These are phyloP conservation scores for Melanerpes formicivorus DNA, from an alignment of 2,113 vertebrate genomes.

Conservation along the genomic window DNA sequence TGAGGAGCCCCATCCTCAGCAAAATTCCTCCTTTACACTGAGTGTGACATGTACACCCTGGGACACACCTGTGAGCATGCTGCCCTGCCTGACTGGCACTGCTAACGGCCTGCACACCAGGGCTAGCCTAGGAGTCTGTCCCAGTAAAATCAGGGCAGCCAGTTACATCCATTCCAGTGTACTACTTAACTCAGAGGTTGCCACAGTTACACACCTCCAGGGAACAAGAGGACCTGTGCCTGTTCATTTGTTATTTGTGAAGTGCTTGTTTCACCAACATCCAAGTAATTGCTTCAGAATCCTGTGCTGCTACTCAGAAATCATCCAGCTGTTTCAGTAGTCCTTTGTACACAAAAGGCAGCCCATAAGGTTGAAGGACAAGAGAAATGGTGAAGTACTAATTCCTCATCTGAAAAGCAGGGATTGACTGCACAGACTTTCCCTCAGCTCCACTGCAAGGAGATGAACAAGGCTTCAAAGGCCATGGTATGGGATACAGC, in stretches of 20 bases:
- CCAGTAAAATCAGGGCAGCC: background rate
- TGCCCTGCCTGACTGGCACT: background rate
- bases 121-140: background rate
- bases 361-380: background rate
- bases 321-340: background rate
- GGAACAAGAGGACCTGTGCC: background rate
- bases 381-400: background rate
- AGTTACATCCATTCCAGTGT: no score
- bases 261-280: background rate
- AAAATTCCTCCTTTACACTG: background rate
- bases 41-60: background rate
- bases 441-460: background rate
- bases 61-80: background rate
- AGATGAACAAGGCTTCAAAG: accelerated
- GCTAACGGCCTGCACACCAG: background rate
- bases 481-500: no score
- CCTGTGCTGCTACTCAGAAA: background rate
- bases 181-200: background rate
- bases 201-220: no score
- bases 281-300: background rate
- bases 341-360: background rate
- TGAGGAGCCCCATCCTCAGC: background rate
- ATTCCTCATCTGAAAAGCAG: background rate
- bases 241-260: background rate
- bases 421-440: background rate